Base-by-base conservation (phyloP, 2,113 vertebrate genomes). In the Nematolebias whitei region DNA sequence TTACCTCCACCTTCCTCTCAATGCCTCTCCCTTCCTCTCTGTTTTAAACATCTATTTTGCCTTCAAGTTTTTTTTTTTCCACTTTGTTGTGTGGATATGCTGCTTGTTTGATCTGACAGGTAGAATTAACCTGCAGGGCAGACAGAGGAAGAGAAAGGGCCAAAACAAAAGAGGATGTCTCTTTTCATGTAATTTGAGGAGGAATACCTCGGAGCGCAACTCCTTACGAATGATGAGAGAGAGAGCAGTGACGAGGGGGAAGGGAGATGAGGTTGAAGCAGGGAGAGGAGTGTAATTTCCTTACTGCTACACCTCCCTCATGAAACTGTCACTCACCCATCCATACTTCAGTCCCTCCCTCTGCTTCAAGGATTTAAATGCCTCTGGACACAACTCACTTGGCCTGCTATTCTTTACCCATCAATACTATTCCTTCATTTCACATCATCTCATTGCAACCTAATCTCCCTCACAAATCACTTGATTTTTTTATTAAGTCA, bases 61-160 rank as follows among this genome's bases (percentile, higher is more conserved):
- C n/a, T 22, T 49, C 71, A 63, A 57, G 24, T 1, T 57, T 43
- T 62, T 69, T 10, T 35, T 35, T 35, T 35, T 35, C 32, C 32
- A 18, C 32, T 44, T 66, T 63, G 74, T 76, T 85, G 63, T 79
- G 81, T 51, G 40, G 79, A 78, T 71, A 60, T 87, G 82, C 62
- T 84, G 71, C 68, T 54, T 81, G 82, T 93, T 89, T 93, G 90
- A 93, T 91, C 87, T 92, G 89, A 89, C 89, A 91, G 85, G 82
- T 81, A 90, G 85, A 90, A 92, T 91, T 88, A 91, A 88, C 86
- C 91, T 61, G 38, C 32, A 5, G 83, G 92, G 82, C 76, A 91
- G 83, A 83, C 67, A 54, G 76, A 84, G 79, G 81, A 87, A 85
- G 79, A 79, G 69, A 89, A 82, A 83, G 80, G 71, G 83, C 65